Evolutionary conservation across 1,140 invertebrate genomes (phyloP).

Genomic region (Rhyzopertha dominica): DNA sequence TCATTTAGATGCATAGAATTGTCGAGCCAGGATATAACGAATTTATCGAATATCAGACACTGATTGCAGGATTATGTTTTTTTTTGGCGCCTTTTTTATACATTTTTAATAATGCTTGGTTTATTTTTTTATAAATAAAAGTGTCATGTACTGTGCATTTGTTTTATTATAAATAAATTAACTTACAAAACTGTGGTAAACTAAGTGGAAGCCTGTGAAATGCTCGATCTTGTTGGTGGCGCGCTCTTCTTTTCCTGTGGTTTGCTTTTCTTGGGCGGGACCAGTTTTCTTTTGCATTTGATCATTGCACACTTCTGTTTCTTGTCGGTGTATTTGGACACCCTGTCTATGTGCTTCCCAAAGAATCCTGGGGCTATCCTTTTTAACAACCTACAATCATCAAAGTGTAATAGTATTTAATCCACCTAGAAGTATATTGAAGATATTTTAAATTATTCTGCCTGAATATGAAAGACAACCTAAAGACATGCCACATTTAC

Average conservation of each 20-base stretch:
- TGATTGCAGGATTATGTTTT: too few species aligned
- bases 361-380: constrained; percentile 34
- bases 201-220: constrained; percentile 8
- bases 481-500: too few species aligned
- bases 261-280: constrained; percentile 10
- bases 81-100: too few species aligned
- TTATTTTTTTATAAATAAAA: constrained; percentile 6
- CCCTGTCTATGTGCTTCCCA: constrained; percentile 33
- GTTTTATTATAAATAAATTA: constrained; percentile 23
- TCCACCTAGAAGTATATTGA: too few species aligned
- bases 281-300: constrained; percentile 32
- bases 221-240: constrained; percentile 10
- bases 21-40: too few species aligned
- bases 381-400: constrained; percentile 37
- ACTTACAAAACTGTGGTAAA: constrained; percentile 16
- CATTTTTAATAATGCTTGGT: too few species aligned
- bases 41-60: too few species aligned
- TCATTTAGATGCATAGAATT: too few species aligned
- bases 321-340: constrained; percentile 35
- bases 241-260: constrained; percentile 9
- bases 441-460: too few species aligned
- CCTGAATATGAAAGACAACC: too few species aligned
- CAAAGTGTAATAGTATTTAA: too few species aligned
- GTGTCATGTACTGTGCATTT: constrained; percentile 6
- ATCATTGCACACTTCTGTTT: constrained; percentile 38